Conservation (phyloP, 2,113 vertebrate species). For the Chlorocebus sabaeus region DNA sequence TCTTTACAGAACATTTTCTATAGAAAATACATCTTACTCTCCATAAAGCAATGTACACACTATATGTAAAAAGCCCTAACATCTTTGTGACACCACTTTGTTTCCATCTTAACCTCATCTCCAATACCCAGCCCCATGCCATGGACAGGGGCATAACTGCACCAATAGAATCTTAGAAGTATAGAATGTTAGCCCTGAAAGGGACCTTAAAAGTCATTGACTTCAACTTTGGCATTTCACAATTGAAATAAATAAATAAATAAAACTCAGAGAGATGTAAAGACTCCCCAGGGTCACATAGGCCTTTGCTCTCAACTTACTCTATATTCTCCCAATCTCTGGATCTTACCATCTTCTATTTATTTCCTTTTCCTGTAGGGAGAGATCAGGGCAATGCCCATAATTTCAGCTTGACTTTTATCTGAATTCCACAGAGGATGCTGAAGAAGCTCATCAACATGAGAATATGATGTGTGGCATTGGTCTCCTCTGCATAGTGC, state of each 20-base stretch:
- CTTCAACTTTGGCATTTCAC: neutral
- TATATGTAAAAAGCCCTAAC: neutral
- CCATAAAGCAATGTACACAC: neutral
- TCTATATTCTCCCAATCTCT: neutral
- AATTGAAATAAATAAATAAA: neutral
- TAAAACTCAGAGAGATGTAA: neutral
- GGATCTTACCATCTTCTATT: neutral
- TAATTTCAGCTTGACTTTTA: neutral
- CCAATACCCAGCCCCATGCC: neutral
- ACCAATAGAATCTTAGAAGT: neutral
- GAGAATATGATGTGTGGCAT: neutral
- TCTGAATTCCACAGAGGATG: neutral
- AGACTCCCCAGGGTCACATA: neutral
- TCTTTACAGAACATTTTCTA: neutral
- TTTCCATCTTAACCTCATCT: neutral
- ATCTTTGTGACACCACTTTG: neutral
- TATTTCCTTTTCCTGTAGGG: neutral
- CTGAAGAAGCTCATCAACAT: neutral
- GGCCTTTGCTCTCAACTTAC: neutral
- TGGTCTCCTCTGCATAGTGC: neutral
- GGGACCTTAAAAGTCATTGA: neutral
- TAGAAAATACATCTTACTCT: neutral
- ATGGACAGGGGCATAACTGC: neutral
- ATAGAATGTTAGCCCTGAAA: neutral
- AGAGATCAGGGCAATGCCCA: neutral